Evolutionary conservation across 2,113 vertebrate species (phyloP).

Genomic region (Myrmophylax atrothorax): DNA sequence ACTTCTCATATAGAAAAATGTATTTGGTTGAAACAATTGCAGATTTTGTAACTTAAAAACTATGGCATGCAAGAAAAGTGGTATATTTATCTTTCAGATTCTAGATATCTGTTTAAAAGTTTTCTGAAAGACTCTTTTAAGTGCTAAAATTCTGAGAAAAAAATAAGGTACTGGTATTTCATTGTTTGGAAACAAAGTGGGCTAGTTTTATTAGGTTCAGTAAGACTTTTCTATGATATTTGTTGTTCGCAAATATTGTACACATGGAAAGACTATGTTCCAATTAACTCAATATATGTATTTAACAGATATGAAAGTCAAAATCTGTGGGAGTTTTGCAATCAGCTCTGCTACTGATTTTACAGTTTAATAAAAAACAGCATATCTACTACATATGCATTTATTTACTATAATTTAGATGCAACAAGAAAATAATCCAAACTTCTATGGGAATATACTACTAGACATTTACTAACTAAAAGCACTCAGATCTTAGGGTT

Average conservation of each 20-base stretch:
- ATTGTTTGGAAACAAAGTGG: neutral
- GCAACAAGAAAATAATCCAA: neutral
- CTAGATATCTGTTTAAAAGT: neutral
- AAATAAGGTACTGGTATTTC: neutral
- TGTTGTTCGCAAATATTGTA: neutral
- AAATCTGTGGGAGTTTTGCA: neutral
- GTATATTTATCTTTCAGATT: neutral
- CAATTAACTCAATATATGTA: slow-evolving; percentile 12
- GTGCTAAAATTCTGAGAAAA: neutral
- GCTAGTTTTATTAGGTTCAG: neutral
- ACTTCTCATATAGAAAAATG: neutral
- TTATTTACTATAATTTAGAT: neutral
- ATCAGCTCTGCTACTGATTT: neutral
- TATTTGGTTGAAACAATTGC: neutral
- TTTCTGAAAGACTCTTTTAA: neutral
- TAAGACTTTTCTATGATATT: neutral
- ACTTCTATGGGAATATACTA: neutral
- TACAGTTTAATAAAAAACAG: neutral
- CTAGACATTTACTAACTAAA: neutral
- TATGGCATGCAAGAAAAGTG: neutral
- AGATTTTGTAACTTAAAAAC: neutral
- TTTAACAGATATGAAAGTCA: neutral
- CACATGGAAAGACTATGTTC: neutral
- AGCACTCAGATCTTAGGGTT: neutral
- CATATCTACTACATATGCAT: neutral